Evolutionary conservation across 2,888 invertebrate genomes (phyloP), one percentile per base, ranked within the genome.

Genomic region (Morpho deidamia): DNA sequence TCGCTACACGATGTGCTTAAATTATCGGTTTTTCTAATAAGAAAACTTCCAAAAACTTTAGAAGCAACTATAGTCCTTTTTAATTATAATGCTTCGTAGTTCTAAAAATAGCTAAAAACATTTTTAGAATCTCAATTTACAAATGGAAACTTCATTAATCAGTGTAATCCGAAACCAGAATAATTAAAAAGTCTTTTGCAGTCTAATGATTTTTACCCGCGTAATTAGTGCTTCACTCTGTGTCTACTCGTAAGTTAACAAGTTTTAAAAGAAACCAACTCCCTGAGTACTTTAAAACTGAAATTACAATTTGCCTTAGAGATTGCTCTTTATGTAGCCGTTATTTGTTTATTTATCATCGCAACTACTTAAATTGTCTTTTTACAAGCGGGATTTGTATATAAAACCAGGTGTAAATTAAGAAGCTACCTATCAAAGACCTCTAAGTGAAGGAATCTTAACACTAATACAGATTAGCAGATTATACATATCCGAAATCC

Each of bases 101-200:
- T 23, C 23, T 23, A 23, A 23, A 23, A 51, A 51, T 41, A 45
- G 34, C 32, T 45, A 9, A 11, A n/a, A 43, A 53, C 33, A 37
- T 47, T 42, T 46, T 37, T 10, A 37, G 34, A 46, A 56, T 38
- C 38, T 33, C 45, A 12, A n/a, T 50, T 32, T 11, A 37, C 39
- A 47, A 51, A 50, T 46, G 50, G 44, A 53, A 50, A 49, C 41
- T 56, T 43, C 38, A 8, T 33, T 32, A 11, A 38, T 11, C 35
- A 33, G 43, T 43, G 47, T 50, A 49, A 35, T 51, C 42, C 38
- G 35, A 32, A 32, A 37, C 23, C 39, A 43, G 38, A 44, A 51
- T 62, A 59, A 59, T 58, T 59, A 61, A 52, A 48, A 57, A 54
- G 38, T 46, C 37, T 50, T 49, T 23, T 33, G 50, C 56, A 53